A percentile compares a stretch with the other conserved stretches of the same genome.
Evolutionary conservation across 2,113 vertebrate species (phyloP).

Genomic region (Semicossyphus pulcher): DNA sequence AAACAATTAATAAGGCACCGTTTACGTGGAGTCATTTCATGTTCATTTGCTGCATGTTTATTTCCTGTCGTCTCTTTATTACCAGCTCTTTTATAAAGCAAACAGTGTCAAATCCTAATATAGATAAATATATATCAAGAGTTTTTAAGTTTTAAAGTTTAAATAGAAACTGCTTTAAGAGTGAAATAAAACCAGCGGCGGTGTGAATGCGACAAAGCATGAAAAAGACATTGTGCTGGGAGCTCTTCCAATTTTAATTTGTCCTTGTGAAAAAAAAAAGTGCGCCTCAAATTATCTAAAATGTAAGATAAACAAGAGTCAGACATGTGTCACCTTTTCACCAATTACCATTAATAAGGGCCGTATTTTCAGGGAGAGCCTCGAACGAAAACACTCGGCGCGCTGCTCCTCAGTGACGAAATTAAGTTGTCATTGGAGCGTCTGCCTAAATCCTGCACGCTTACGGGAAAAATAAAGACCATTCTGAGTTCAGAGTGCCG

Average conservation of each 20-base stretch:
- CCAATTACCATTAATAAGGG: conserved; percentile 82
- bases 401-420: conserved; percentile 79
- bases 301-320: conserved; percentile 78
- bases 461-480: conserved; percentile 78
- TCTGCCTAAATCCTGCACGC: conserved; percentile 85
- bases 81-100: too few relatives aligned
- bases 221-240: conserved; percentile 53
- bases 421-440: conserved; percentile 87
- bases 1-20: too few relatives aligned
- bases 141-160: too few relatives aligned
- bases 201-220: conserved; percentile 19
- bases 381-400: conserved; percentile 72
- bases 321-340: conserved; percentile 78
- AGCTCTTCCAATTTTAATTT: conserved; percentile 67
- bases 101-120: too few relatives aligned
- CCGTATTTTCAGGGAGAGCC: conserved; percentile 61
- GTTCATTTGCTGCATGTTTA: too few relatives aligned
- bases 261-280: conserved; percentile 68
- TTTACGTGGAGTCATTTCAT: too few relatives aligned
- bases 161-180: not conserved
- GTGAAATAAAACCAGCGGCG: not conserved
- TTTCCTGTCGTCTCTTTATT: too few relatives aligned
- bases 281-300: conserved; percentile 73
- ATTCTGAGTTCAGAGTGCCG: conserved; percentile 81
- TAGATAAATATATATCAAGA: not conserved